These are phyloP conservation scores for Sebastiscus albofasciatus DNA, from an alignment of 2,797 vertebrate genomes.

Conservation along the genomic window DNA sequence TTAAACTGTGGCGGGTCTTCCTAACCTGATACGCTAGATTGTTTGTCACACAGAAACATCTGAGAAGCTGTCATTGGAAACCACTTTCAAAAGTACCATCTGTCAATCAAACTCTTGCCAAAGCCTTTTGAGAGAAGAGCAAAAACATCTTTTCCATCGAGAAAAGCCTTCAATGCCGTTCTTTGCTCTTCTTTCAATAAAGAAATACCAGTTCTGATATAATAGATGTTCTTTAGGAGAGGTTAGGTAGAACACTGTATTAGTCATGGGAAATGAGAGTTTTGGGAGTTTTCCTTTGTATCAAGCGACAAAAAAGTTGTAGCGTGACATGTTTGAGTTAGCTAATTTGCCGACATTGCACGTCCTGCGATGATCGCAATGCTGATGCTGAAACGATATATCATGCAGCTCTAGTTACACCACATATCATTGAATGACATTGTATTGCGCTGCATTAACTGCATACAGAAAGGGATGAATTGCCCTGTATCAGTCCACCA, in stretches of 20 bases:
- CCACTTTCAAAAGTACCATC: neutral
- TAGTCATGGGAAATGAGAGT: neutral
- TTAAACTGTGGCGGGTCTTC: neutral
- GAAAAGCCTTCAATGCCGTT: no score
- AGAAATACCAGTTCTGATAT: no score
- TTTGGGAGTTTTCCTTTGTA: neutral
- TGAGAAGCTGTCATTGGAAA: neutral
- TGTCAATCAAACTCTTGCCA: neutral
- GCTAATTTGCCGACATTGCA: no score
- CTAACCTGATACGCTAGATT: neutral
- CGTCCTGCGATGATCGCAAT: no score
- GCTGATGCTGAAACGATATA: no score
- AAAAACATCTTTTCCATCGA: no score
- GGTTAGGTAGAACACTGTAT: neutral
- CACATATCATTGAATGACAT: slow-evolving; percentile 20
- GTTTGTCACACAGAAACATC: neutral
- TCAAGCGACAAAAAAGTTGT: neutral
- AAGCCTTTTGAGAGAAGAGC: no score
- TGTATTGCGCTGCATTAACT: slow-evolving; percentile 28
- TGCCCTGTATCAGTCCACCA: slow-evolving; percentile 35
- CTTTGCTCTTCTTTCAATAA: no score
- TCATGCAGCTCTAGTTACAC: slow-evolving; percentile 3
- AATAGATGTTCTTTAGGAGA: neutral
- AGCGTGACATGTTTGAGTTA: neutral
- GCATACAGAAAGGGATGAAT: slow-evolving; percentile 13